Base-by-base conservation (phyloP, 1,140 invertebrate species). In the Euschistus heros region DNA sequence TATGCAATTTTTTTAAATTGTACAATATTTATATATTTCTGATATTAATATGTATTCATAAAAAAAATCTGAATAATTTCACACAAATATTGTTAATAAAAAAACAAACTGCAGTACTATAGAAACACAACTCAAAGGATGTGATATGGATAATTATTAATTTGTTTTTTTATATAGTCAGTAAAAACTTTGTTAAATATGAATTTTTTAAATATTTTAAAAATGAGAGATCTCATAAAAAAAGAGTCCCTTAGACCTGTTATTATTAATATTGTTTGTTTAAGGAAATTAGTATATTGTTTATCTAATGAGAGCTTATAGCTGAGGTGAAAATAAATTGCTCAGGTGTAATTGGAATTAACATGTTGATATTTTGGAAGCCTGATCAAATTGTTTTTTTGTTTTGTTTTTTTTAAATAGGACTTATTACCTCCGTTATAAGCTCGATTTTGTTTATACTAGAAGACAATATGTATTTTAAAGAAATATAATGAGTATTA, bases 391-490 rank as follows among this genome's bases (percentile, higher is more conserved):
- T 26, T 24, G 24, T 17, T 24, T 57, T n/a, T n/a, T n/a, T n/a
- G n/a, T n/a, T n/a, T n/a, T n/a, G n/a, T n/a, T n/a, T n/a, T n/a
- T n/a, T n/a, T 24, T 24, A 57, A 24, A 57, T 57, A 22, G 7
- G 33, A n/a, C 33, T 37, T 7, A 10, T 57, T 14, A 26, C 15
- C 54, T 6, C 54, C 26, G 15, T 26, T 15, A 24, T 57, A 6
- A 26, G 54, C 54, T 57, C 54, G 26, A 27, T 22, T 57, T 57
- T 57, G 24, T 57, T 57, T 57, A 57, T 24, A 57, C 54, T 57
- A 61, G 59, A 61, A 61, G 59, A 61, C 59, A 61, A 61, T 61
- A 61, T 61, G 30, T 61, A 61, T 42, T 61, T 61, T 61, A 61
- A 59, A 61, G 5, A 24, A 61, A 37, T 37, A 37, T 42, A 37